Conservation (phyloP, 2,888 invertebrate genomes). For the Calameuta pallipes region DNA sequence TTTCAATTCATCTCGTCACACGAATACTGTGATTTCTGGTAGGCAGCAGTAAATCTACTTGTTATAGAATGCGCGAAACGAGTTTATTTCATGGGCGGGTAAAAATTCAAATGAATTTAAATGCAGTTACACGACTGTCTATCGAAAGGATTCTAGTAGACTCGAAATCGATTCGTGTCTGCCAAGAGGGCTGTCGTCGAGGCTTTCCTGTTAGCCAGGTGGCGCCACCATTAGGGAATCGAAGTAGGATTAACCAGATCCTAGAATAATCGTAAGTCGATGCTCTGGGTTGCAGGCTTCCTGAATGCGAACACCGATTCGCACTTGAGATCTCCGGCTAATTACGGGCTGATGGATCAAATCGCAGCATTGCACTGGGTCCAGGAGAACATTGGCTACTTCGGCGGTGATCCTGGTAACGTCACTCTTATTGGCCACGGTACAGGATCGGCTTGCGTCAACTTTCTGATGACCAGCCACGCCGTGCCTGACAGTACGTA, state of each 20-base stretch:
- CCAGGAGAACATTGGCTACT: slow-evolving; percentile 93
- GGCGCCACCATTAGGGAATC: not conserved
- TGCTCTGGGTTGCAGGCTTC: slow-evolving; percentile 75
- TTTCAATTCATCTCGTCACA: not conserved
- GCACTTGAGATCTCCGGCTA: slow-evolving; percentile 87
- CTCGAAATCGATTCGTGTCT: not conserved
- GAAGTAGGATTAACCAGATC: not conserved
- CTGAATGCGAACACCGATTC: slow-evolving; percentile 90
- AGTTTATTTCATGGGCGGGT: not conserved
- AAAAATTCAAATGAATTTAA: not conserved
- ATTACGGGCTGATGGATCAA: slow-evolving; percentile 98
- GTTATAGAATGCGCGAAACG: not conserved
- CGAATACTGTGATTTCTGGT: not conserved
- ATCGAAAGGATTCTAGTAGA: not conserved
- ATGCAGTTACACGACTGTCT: not conserved
- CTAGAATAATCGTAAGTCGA: not conserved
- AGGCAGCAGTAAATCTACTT: not conserved
- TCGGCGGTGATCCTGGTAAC: slow-evolving; percentile 93
- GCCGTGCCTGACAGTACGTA: slow-evolving; percentile 90
- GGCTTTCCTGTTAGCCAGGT: not conserved
- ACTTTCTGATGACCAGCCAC: slow-evolving; percentile 92
- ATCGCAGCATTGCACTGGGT: slow-evolving; percentile 97
- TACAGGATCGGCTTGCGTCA: slow-evolving; percentile 95
- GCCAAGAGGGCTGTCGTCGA: not conserved
- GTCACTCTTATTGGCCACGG: slow-evolving; percentile 96